These are phyloP conservation scores for Reinhardtius hippoglossoides DNA, from an alignment of 2,113 vertebrate species.

Conservation along the genomic window DNA sequence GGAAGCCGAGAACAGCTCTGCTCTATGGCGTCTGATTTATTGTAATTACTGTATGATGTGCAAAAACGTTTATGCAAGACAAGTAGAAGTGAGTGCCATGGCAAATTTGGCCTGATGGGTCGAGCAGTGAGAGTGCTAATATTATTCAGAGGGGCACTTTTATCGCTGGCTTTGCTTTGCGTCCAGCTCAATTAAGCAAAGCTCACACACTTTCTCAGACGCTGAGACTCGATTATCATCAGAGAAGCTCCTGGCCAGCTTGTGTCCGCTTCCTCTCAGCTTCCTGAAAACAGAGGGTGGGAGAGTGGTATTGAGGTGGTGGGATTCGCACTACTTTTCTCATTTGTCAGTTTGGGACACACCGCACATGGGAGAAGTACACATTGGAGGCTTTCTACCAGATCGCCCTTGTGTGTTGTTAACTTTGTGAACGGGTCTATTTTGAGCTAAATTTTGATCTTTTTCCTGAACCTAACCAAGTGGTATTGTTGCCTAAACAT, in stretches of 20 bases:
- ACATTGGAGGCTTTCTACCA: too few species aligned
- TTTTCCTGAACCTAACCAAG: not conserved
- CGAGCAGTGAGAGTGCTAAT: constrained; percentile 51
- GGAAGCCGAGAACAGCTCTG: constrained; percentile 1
- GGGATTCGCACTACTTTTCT: constrained; percentile 7
- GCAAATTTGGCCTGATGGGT: constrained; percentile 61
- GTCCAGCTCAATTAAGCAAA: constrained; percentile 68
- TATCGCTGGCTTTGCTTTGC: constrained; percentile 60
- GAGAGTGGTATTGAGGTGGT: not conserved
- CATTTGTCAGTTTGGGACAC: constrained; percentile 39
- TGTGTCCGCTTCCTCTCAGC: constrained; percentile 31
- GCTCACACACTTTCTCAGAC: constrained; percentile 57
- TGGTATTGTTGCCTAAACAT: not conserved
- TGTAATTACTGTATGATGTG: constrained; percentile 29
- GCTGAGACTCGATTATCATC: constrained; percentile 58
- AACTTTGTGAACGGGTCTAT: not conserved
- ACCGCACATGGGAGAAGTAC: not conserved
- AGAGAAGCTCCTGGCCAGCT: constrained; percentile 38
- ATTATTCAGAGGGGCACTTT: constrained; percentile 66
- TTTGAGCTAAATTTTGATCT: not conserved
- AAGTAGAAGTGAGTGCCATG: constrained; percentile 46
- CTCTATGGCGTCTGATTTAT: constrained; percentile 43
- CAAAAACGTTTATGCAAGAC: constrained; percentile 49
- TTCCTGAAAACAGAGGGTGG: constrained; percentile 33
- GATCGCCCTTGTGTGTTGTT: not conserved